Percentiles rank a stretch among this genome's conserved stretches.
These are phyloP conservation scores for Auanema freiburgensis DNA, from an alignment of 2,888 invertebrate species.

Conservation along the genomic window DNA sequence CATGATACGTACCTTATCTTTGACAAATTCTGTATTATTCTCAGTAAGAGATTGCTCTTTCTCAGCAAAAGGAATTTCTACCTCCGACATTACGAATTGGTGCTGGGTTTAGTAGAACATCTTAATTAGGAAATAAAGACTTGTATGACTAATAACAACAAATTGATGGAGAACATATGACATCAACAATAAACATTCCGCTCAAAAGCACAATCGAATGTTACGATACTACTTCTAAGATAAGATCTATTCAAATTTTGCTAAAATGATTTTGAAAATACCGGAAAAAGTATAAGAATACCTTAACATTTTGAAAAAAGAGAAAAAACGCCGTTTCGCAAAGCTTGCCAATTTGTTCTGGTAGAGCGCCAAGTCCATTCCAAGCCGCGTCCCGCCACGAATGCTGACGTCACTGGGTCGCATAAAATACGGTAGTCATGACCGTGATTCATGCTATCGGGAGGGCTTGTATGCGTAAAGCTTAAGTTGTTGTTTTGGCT, in stretches of 20 bases:
- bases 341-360: slow-evolving; percentile 22
- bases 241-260: background rate
- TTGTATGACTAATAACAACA: no score
- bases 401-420: background rate
- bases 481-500: background rate
- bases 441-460: slow-evolving; percentile 10
- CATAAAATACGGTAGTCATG: slow-evolving; percentile 11
- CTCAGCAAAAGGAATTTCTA: no score
- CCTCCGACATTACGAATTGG: no score
- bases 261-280: background rate
- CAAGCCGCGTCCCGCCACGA: slow-evolving; percentile 18
- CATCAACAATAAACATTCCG: no score
- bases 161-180: no score
- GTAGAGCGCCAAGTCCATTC: slow-evolving; percentile 18
- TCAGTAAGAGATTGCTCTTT: no score
- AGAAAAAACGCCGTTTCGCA: background rate
- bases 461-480: background rate
- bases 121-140: no score
- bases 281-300: slow-evolving; percentile 1
- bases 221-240: no score
- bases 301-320: slow-evolving; percentile 2
- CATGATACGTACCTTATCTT: no score
- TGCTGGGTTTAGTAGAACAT: no score
- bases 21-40: no score
- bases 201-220: no score